A percentile compares a stretch with the other conserved stretches of the same genome.
These are phyloP conservation scores for Scolopax mira DNA, from an alignment of 2,113 vertebrate species.

Conservation along the genomic window DNA sequence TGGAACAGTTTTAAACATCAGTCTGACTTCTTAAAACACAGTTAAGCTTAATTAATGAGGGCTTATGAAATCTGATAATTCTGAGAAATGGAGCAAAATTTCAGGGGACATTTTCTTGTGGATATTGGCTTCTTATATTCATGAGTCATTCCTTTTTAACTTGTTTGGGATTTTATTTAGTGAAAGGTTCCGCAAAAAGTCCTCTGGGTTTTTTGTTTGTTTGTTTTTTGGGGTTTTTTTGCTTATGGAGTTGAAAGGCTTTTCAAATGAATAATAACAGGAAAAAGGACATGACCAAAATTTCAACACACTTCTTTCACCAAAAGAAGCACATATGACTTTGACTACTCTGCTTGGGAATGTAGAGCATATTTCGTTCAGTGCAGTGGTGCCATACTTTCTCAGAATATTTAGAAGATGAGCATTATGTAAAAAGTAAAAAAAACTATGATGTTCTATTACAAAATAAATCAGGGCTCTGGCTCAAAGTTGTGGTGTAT, in stretches of 20 bases:
- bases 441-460: not conserved
- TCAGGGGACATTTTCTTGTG: not conserved
- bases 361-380: not conserved
- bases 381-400: not conserved
- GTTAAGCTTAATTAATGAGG: not conserved
- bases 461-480: not conserved
- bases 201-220: no score
- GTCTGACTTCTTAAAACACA: not conserved
- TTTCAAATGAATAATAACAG: not conserved
- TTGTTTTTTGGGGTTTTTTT: no score
- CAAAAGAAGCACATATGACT: not conserved
- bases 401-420: not conserved
- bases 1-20: not conserved
- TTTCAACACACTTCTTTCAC: not conserved
- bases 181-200: not conserved
- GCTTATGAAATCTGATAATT: not conserved
- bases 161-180: not conserved
- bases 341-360: not conserved
- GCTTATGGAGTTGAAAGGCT: not conserved
- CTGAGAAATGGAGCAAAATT: not conserved
- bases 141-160: not conserved
- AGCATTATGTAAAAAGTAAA: not conserved
- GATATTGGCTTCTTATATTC: not conserved
- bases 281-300: not conserved
- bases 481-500: no score